Evolutionary conservation across 2,797 vertebrate genomes (phyloP).

Genomic region (Enteromius argenteus): DNA sequence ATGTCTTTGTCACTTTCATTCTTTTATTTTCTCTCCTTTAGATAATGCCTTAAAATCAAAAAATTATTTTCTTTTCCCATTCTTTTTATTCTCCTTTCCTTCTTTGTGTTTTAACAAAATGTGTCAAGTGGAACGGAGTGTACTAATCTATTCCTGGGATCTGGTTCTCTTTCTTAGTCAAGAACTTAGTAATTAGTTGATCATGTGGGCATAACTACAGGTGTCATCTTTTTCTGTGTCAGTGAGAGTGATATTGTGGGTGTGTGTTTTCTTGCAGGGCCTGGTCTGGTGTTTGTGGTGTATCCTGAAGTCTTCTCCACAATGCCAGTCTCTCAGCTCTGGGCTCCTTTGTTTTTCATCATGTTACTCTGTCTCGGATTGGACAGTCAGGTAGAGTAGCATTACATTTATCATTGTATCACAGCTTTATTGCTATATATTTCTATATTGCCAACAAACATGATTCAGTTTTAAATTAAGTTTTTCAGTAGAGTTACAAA

Average conservation of each 20-base stretch:
- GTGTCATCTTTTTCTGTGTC: not conserved
- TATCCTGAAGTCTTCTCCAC: slow-evolving; percentile 82
- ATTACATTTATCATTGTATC: not conserved
- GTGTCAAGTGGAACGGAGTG: not conserved
- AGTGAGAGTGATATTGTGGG: not conserved
- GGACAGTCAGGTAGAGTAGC: slow-evolving; percentile 76
- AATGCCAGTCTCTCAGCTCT: slow-evolving; percentile 75
- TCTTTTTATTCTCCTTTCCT: not conserved
- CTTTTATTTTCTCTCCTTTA: not conserved
- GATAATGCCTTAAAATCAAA: not conserved
- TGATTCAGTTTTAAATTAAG: not conserved
- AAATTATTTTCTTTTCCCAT: not conserved
- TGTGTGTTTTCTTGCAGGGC: slow-evolving; percentile 67
- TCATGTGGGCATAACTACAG: not conserved
- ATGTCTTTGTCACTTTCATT: not conserved
- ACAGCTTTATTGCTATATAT: not conserved
- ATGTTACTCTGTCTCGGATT: slow-evolving; percentile 81
- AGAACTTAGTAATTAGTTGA: not conserved
- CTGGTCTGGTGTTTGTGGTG: slow-evolving; percentile 82
- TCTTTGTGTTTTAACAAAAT: not conserved
- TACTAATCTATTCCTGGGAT: not conserved
- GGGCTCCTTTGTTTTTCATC: slow-evolving; percentile 80
- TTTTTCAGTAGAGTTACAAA: not conserved
- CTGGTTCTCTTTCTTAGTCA: not conserved
- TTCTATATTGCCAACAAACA: not conserved